A percentile compares a stretch with the other conserved stretches of the same genome.
phyloP scores from a whole-genome alignment of 2,888 invertebrate species.

The Tenthredo livida region DNA sequence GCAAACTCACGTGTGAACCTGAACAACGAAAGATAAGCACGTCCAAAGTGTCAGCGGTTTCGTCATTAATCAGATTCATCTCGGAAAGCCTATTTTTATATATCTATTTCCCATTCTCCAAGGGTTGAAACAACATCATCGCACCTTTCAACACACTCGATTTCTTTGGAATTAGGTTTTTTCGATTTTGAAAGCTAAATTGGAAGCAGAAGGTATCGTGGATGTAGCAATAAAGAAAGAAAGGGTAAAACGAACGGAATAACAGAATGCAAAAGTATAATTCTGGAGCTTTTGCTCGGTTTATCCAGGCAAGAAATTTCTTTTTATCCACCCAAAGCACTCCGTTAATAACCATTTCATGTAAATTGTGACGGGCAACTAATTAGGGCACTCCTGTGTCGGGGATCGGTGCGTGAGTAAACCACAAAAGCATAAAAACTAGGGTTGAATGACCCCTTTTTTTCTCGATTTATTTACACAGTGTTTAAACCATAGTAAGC shows the following conservation, averaged over 20 bases:
- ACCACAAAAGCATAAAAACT: not conserved
- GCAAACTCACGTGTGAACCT: not conserved
- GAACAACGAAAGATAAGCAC: conserved; percentile 9
- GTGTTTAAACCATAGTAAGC: not conserved
- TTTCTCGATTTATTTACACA: not conserved
- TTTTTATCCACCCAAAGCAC: not conserved
- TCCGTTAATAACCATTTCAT: conserved; percentile 32
- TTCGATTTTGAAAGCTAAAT: not conserved
- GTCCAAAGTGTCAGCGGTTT: conserved; percentile 7
- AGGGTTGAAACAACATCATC: not conserved
- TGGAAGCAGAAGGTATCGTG: not conserved
- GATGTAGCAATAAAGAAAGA: not conserved
- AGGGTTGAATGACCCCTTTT: conserved; percentile 12
- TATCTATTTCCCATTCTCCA: not conserved
- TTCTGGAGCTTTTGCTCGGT: not conserved
- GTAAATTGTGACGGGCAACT: conserved; percentile 14
- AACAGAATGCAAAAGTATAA: not conserved
- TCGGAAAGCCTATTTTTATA: not conserved
- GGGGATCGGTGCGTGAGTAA: conserved; percentile 17
- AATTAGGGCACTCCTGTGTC: conserved; percentile 26
- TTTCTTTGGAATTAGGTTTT: not conserved
- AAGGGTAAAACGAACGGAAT: not conserved
- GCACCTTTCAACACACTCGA: not conserved
- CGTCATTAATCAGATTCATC: conserved; percentile 22
- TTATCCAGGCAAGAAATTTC: not conserved